Base-by-base conservation (phyloP, 2,797 vertebrate species). In the Pyrrhura leucotis region DNA sequence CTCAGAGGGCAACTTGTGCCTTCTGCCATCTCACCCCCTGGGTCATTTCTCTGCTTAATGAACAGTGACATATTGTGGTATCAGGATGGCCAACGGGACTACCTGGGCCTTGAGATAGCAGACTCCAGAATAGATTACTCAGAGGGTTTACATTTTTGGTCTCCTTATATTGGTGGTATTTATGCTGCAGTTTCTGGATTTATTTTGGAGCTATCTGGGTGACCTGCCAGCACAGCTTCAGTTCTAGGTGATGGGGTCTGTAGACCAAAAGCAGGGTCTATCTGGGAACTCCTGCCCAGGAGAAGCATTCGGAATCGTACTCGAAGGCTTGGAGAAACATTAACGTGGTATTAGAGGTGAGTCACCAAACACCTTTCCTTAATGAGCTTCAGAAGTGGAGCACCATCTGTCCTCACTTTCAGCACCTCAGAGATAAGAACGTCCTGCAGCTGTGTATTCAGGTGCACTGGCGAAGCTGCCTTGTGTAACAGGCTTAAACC, bases 321-420 rank as follows among this genome's bases (percentile, higher is more conserved):
- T 23, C 1, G 0, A 72, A 54, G 37, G 37, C 47, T 85, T 44
- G 69, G 69, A 75, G 59, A 53, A 90, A 89, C 75, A 50, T 83
- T 85, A 73, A 10, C 0, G 1, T 62, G 67, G 35, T 63, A 45
- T 95, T 91, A 91, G 88, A 83, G n/a, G 7, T 76, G 88, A 93
- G 80, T 88, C 89, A 89, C 61, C 14, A 48, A 93, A 77, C 75
- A 77, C 67, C 73, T 92, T 89, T 86, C 74, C 39, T 87, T 95
- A 68, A 88, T 56, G 92, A 95, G 88, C 86, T 92, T 61, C 6
- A 0, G 37, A 89, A 93, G 54, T 16, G 51, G 86, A 87, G 73
- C 89, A 85, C 68, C 87, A 67, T 44, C 88, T 66, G 94, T 54
- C 40, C 74, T 84, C 79, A 65, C 80, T 78, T 87, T 35, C 88